Percentiles rank a stretch among this genome's conserved stretches.
phyloP scores from a whole-genome alignment of 1,140 invertebrate genomes.

The Argopecten irradians region DNA sequence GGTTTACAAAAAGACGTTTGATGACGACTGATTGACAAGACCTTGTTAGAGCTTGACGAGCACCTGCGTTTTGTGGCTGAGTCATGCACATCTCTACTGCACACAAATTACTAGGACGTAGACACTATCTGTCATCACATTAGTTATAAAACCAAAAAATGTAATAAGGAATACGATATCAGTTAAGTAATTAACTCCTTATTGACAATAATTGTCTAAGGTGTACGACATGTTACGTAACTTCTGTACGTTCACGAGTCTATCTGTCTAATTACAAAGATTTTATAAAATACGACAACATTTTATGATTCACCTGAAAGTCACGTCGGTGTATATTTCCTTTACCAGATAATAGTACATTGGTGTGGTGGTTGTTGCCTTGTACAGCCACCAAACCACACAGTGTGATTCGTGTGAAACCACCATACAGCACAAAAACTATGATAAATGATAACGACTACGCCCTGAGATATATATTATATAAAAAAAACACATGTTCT shows the following conservation, averaged over 20 bases:
- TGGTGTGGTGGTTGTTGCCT: neutral
- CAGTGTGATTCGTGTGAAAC: neutral
- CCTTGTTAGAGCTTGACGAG: too few species aligned
- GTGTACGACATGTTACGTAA: neutral
- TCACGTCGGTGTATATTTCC: neutral
- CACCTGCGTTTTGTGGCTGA: neutral
- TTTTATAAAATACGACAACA: neutral
- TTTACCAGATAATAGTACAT: neutral
- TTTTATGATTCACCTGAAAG: neutral
- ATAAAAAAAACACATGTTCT: neutral
- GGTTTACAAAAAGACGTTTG: too few species aligned
- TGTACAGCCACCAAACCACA: neutral
- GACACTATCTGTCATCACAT: neutral
- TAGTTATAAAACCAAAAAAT: too few species aligned
- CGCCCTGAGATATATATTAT: neutral
- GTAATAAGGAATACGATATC: too few species aligned
- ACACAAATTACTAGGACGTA: neutral
- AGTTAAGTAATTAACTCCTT: neutral
- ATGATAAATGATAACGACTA: neutral
- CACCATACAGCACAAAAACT: too few species aligned
- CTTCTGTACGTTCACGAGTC: neutral
- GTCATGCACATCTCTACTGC: too few species aligned
- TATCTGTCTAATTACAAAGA: neutral
- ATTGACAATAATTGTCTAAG: neutral
- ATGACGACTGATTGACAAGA: too few species aligned